A percentile compares a stretch with the other conserved stretches of the same genome.
These are phyloP conservation scores for Intellagama lesueurii DNA, from an alignment of 2,797 vertebrate species.

Conservation along the genomic window DNA sequence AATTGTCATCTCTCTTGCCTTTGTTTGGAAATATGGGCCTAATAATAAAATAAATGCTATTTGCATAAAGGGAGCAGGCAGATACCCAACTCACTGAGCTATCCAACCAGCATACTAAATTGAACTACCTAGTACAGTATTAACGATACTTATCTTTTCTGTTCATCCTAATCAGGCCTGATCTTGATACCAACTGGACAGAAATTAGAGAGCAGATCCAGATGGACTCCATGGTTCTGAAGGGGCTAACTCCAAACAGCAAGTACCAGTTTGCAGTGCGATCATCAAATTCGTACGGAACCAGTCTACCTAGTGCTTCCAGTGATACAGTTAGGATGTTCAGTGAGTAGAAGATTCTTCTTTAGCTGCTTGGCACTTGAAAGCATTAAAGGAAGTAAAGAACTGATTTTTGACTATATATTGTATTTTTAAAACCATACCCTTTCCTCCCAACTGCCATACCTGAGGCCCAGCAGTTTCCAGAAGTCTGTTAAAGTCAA, in stretches of 20 bases:
- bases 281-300: constrained; percentile 86
- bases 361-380: background rate
- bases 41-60: too few species aligned
- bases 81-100: too few species aligned
- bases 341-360: constrained; percentile 78
- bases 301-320: constrained; percentile 84
- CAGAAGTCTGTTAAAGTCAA: constrained; percentile 54
- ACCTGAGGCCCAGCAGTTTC: constrained; percentile 18
- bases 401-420: accelerated
- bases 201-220: constrained; percentile 89
- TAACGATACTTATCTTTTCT: constrained; percentile 48
- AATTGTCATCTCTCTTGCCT: too few species aligned
- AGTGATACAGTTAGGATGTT: constrained; percentile 85
- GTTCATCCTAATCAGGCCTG: constrained; percentile 83
- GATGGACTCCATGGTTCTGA: constrained; percentile 93
- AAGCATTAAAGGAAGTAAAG: background rate
- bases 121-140: constrained; percentile 2
- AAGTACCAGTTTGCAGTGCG: constrained; percentile 92
- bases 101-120: background rate
- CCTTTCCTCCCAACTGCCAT: background rate
- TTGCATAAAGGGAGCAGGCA: too few species aligned
- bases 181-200: constrained; percentile 91
- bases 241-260: constrained; percentile 88
- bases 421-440: background rate
- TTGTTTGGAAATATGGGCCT: too few species aligned